Evolutionary conservation across 2,113 vertebrate genomes (phyloP).

Genomic region (Amazona guildingii): DNA sequence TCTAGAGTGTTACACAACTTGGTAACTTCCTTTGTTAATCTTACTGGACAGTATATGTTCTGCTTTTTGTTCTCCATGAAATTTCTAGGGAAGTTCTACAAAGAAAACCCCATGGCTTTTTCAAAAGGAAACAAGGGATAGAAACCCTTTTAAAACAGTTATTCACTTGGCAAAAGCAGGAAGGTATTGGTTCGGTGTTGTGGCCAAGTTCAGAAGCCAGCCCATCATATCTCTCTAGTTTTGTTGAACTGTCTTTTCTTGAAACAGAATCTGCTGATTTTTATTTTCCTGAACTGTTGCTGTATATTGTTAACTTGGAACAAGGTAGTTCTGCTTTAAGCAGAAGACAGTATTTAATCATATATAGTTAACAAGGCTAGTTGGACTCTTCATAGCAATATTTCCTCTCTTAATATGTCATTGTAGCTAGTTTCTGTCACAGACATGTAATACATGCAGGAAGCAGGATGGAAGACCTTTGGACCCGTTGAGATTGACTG

Average conservation of each 20-base stretch:
- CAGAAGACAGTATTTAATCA: background rate
- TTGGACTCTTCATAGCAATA: background rate
- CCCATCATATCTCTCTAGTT: background rate
- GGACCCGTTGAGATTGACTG: background rate
- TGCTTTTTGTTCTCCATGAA: background rate
- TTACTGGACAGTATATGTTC: background rate
- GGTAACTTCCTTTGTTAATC: background rate
- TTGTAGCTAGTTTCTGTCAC: background rate
- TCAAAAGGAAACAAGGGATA: background rate
- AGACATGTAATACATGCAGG: too few species aligned
- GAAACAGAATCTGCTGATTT: background rate
- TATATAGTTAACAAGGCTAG: background rate
- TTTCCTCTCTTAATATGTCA: background rate
- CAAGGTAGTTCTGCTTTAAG: background rate
- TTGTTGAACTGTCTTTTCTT: background rate
- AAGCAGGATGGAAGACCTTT: background rate
- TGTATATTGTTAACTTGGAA: background rate
- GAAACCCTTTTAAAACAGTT: background rate
- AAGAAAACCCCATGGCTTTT: background rate
- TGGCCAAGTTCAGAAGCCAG: background rate
- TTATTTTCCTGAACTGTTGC: background rate
- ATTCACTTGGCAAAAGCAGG: background rate
- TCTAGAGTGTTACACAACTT: background rate
- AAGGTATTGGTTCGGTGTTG: background rate
- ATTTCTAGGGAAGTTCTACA: background rate